phyloP scores from a whole-genome alignment of 2,113 vertebrate genomes.

The Osmerus eperlanus region DNA sequence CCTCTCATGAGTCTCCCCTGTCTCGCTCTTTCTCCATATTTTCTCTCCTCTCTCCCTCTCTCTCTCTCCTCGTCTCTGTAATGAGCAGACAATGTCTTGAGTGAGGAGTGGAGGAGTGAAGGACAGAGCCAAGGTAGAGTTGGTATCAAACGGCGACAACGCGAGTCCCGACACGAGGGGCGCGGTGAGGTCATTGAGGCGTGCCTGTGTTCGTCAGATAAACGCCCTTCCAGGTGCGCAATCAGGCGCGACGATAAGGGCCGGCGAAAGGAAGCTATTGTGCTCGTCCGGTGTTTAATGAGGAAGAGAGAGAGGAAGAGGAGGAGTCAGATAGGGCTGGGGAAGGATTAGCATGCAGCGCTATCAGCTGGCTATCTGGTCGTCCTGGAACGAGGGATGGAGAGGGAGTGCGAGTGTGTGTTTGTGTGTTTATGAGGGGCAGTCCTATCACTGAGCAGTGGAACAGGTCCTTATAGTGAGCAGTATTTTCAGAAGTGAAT shows the following conservation, averaged over 20 bases:
- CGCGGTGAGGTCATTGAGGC: constrained; percentile 19
- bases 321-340: neutral
- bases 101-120: constrained; percentile 18
- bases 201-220: constrained; percentile 26
- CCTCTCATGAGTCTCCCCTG: too few species aligned
- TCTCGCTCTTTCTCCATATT: constrained; percentile 4
- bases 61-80: neutral
- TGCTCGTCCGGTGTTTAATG: constrained; percentile 28
- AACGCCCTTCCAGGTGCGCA: constrained; percentile 22
- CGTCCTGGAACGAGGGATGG: neutral
- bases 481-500: too few species aligned
- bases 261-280: constrained; percentile 20
- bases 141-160: constrained; percentile 18
- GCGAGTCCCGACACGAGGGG: neutral
- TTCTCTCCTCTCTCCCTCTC: neutral
- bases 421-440: neutral
- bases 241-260: constrained; percentile 37
- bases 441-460: neutral
- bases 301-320: constrained; percentile 5
- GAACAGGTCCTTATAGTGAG: too few species aligned
- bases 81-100: neutral
- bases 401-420: neutral
- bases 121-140: constrained; percentile 16
- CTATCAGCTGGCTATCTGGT: neutral
- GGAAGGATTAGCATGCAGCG: constrained; percentile 18